A percentile compares a stretch with the other conserved stretches of the same genome.
These are phyloP conservation scores for Pomacea canaliculata DNA, from an alignment of 2,888 invertebrate genomes.

Conservation along the genomic window DNA sequence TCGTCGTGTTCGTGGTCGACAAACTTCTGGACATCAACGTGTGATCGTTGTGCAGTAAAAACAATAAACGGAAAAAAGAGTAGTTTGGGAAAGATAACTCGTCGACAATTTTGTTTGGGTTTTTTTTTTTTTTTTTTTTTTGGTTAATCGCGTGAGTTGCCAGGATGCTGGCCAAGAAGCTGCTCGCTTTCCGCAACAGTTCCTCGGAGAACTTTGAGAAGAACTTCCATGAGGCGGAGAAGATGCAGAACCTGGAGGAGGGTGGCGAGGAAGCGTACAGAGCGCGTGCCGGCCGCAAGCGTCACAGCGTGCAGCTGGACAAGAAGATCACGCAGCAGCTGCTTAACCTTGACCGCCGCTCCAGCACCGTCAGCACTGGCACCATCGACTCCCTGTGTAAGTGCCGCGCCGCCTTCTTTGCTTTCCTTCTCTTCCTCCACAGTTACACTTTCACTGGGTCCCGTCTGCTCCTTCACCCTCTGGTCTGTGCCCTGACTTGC, in stretches of 20 bases:
- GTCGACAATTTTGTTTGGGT: too few species aligned
- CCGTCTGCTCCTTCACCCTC: neutral
- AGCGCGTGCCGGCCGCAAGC: slow-evolving; percentile 53
- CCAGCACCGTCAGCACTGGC: slow-evolving; percentile 59
- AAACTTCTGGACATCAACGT: too few species aligned
- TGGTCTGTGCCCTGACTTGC: neutral
- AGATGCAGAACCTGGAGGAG: slow-evolving; percentile 56
- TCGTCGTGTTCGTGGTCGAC: too few species aligned
- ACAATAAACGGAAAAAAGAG: too few species aligned
- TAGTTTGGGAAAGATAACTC: too few species aligned
- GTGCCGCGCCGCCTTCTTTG: slow-evolving; percentile 28
- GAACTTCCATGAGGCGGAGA: slow-evolving; percentile 54
- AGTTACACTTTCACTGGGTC: neutral
- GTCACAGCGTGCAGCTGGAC: slow-evolving; percentile 63
- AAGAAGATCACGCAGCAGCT: slow-evolving; percentile 55
- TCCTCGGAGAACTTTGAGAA: slow-evolving; percentile 49
- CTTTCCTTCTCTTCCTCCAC: neutral
- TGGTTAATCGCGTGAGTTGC: neutral
- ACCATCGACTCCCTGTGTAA: slow-evolving; percentile 61
- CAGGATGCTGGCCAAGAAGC: slow-evolving; percentile 43
- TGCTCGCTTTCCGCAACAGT: slow-evolving; percentile 40
- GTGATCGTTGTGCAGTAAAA: too few species aligned
- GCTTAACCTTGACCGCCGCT: slow-evolving; percentile 46
- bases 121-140: neutral
- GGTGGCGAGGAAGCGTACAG: slow-evolving; percentile 53